These are phyloP conservation scores for Sterna hirundo DNA, from an alignment of 2,113 vertebrate species.

Conservation along the genomic window DNA sequence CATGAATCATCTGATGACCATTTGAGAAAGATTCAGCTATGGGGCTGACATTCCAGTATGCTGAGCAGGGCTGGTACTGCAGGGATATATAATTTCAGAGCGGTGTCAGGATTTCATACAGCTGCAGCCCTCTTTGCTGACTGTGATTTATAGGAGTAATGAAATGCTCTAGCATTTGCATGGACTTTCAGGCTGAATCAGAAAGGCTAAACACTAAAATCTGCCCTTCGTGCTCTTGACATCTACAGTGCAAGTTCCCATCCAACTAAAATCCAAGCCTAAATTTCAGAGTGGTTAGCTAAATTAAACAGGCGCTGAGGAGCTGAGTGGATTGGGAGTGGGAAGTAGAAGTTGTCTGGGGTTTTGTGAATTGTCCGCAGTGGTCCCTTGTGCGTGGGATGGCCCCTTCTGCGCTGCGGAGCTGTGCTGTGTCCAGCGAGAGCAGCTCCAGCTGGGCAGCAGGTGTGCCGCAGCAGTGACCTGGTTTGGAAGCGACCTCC, in stretches of 20 bases:
- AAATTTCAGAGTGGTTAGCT: not conserved
- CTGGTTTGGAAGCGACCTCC: constrained; percentile 14
- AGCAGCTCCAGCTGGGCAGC: constrained; percentile 35
- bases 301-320: not conserved
- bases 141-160: not conserved
- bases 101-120: not conserved
- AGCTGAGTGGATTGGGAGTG: not conserved
- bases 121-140: not conserved
- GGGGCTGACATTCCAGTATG: not conserved
- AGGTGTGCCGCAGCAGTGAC: constrained; percentile 15
- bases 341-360: not conserved
- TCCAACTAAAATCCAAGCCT: not conserved
- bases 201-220: not conserved
- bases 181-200: not conserved
- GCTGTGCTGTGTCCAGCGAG: not conserved
- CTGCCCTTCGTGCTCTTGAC: not conserved
- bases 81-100: not conserved
- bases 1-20: not conserved
- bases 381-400: not conserved
- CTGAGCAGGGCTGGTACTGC: not conserved
- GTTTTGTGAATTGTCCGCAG: not conserved
- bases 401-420: not conserved
- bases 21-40: not conserved
- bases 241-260: not conserved
- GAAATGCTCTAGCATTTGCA: not conserved